Base-by-base conservation (phyloP, 2,888 invertebrate species). In the Odontocolon sp. region DNA sequence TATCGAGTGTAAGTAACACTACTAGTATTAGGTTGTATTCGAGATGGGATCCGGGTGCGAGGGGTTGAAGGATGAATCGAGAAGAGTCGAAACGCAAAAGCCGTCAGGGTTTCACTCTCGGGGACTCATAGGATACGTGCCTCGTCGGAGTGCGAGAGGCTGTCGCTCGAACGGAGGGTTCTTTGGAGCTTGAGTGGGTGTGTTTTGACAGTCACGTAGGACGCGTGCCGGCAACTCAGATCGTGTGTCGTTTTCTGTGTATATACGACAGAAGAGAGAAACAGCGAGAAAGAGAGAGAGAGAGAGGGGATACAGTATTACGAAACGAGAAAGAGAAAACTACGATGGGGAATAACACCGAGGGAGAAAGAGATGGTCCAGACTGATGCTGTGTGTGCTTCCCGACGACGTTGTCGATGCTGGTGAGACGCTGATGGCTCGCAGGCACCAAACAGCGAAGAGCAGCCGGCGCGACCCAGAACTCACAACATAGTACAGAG, bases 181-280 rank as follows among this genome's bases (percentile, higher is more conserved):
- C 67, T 68, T 61, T n/a, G 45, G 50, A 67, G 68, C 36, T 52
- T 23, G 42, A 40, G 70, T 45, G 33, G 77, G 36, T 69, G 74
- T 84, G 82, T 86, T 86, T 83, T 84, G 85, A 84, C 85, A 84
- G 80, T 59, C 79, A 77, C 66, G 79, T 52, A 68, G 66, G 78
- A 84, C 80, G 79, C 82, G 82, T 82, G 81, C 80, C 81, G 50
- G 77, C 79, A 79, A 79, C 79, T 80, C 79, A 67, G 72, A 84
- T 83, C 81, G 69, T 80, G 64, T 75, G 76, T 78, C 74, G 75
- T 68, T 71, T 23, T 59, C 18, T 33, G 23, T 31, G 42, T 57
- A 9, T 52, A 61, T 23, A 61, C 26, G 69, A 66, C 9, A 56
- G 67, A 61, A n/a, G 73, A 50, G 40, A 38, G 33, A 70, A 59